Evolutionary conservation across 2,888 invertebrate species (phyloP).

Genomic region (Allophyes oxyacanthae): DNA sequence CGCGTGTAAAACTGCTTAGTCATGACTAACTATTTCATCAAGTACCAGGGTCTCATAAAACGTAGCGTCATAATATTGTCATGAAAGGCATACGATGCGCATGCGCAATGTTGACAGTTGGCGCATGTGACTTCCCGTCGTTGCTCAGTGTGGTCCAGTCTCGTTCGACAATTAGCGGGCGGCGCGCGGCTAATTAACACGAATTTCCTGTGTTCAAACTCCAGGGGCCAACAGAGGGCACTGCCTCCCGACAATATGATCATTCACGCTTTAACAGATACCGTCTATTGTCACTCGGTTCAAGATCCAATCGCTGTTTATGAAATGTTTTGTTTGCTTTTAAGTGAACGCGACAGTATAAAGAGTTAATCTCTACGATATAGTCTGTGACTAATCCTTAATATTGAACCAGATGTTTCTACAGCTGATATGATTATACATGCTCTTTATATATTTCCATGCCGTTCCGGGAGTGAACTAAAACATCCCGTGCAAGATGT

Average conservation of each 20-base stretch:
- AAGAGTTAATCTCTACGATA: conserved; percentile 5
- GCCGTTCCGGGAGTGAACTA: conserved; percentile 1
- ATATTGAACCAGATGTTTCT: conserved; percentile 6
- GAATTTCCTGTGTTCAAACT: conserved; percentile 85
- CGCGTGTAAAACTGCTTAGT: conserved; percentile 19
- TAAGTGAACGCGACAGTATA: conserved; percentile 21
- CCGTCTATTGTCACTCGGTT: conserved; percentile 54
- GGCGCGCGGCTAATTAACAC: conserved; percentile 82
- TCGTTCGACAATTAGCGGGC: conserved; percentile 82
- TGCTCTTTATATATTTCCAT: conserved; percentile 13
- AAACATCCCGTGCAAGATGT: conserved; percentile 26
- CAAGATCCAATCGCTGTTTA: conserved; percentile 41
- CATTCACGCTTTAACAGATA: conserved; percentile 60
- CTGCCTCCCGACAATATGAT: conserved; percentile 66
- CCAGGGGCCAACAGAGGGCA: conserved; percentile 72
- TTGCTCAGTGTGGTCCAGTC: conserved; percentile 73
- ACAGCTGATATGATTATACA: neutral
- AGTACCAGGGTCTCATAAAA: conserved; percentile 26
- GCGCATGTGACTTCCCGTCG: conserved; percentile 73
- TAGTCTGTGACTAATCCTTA: conserved; percentile 9
- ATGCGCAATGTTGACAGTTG: conserved; percentile 61
- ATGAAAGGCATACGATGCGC: conserved; percentile 43
- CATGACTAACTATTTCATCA: conserved; percentile 39
- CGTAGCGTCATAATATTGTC: conserved; percentile 30
- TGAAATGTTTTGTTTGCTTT: conserved; percentile 27